Conservation (phyloP, 2,113 vertebrate species). For the Calonectris borealis region DNA sequence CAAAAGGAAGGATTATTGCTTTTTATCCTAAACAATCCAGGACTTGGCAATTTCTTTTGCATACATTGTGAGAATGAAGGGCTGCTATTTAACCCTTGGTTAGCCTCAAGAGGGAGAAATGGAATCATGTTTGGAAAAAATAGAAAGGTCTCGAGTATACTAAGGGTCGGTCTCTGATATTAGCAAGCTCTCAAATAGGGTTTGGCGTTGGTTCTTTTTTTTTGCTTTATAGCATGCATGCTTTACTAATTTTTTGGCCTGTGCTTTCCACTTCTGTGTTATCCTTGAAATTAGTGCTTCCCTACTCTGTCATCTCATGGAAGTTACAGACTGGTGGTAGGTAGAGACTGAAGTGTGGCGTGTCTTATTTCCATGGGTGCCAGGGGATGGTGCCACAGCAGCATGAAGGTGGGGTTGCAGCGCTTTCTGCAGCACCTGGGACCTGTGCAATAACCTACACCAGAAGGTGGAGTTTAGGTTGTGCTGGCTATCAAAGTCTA, state of each 20-base stretch:
- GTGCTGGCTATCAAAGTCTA: background rate
- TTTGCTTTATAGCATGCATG: background rate
- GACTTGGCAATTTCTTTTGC: background rate
- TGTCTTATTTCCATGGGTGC: background rate
- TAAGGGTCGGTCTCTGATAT: background rate
- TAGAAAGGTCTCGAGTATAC: background rate
- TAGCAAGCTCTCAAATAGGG: background rate
- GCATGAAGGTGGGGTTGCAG: background rate
- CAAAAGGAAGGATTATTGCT: conserved; percentile 7
- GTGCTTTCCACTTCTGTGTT: background rate
- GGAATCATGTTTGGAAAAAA: background rate
- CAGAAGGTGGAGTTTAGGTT: background rate
- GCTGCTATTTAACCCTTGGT: background rate
- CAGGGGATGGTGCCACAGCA: background rate
- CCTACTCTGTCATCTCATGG: background rate
- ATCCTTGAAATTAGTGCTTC: background rate
- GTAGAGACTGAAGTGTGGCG: background rate
- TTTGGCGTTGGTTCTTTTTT: background rate
- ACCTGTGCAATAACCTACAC: background rate
- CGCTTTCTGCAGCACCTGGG: background rate
- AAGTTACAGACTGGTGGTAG: background rate
- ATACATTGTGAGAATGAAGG: background rate
- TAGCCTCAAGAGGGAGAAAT: background rate
- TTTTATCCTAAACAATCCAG: conserved; percentile 27
- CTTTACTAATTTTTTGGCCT: background rate